These are phyloP conservation scores for Catharus minimus DNA, from an alignment of 2,113 vertebrate genomes.

Conservation along the genomic window DNA sequence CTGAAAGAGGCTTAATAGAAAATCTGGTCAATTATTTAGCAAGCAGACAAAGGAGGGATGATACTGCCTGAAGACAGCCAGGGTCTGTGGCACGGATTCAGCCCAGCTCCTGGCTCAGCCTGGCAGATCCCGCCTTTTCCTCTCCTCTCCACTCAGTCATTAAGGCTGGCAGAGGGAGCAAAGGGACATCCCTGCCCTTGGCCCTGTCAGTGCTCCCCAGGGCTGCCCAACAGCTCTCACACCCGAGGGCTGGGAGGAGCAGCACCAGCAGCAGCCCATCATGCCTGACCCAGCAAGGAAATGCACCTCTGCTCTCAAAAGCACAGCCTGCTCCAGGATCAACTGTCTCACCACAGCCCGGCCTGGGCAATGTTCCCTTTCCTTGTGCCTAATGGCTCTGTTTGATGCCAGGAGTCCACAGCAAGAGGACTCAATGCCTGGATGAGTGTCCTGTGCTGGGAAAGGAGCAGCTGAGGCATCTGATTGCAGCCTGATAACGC, in stretches of 20 bases:
- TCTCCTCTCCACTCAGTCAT: not conserved
- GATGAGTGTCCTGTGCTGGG: not conserved
- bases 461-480: not conserved
- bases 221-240: not conserved
- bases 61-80: not conserved
- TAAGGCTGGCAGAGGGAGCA: not conserved
- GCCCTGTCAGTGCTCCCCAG: not conserved
- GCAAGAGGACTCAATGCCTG: not conserved
- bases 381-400: constrained; percentile 4
- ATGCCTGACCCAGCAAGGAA: not conserved
- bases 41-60: not conserved
- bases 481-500: fast-evolving
- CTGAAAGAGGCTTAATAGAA: constrained; percentile 30
- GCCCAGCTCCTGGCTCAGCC: not conserved
- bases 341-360: not conserved
- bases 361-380: not conserved
- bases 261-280: not conserved
- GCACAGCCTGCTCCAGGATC: not conserved
- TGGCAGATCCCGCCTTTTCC: not conserved
- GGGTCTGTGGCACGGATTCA: not conserved
- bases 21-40: constrained; percentile 55
- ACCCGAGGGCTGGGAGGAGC: fast-evolving
- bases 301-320: not conserved
- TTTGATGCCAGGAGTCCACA: not conserved
- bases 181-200: fast-evolving